Base-by-base conservation (phyloP, 2,113 vertebrate species). In the Syngnathus scovelli region DNA sequence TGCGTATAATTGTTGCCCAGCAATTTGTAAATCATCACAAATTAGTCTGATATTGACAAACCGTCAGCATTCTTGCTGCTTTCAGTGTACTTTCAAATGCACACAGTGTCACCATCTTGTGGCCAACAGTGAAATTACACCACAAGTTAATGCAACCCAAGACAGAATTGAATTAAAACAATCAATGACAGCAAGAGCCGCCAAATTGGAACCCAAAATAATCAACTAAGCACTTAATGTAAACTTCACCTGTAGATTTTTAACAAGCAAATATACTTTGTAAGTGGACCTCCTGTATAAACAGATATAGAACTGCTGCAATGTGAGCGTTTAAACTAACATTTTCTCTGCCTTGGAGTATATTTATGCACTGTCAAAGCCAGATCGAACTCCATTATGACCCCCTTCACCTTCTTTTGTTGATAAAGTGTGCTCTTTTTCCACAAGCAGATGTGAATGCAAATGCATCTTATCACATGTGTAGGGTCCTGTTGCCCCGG, bases 391-490 rank as follows among this genome's bases (percentile, higher is more conserved):
- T 2, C 54, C 38, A 48, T 39, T n/a, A 43, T 55, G 38, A 68
- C 19, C 13, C 46, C 15, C 6, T 37, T 67, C 23, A 64, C 55
- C 33, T 58, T 49, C 38, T 68, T 58, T 23, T 38, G 21, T 54
- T 65, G 55, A 64, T 72, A 19, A 61, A 23, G 49, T 62, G 64
- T 41, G 19, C n/a, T 63, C 19, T 1, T 58, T 67, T 74, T 44
- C 61, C 41, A 63, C 76, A 52, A 19, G 6, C n/a, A 43, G 56
- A 59, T 76, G 70, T 64, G 36, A 55, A 63, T 75, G 68, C 70
- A 71, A 68, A 67, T 56, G 62, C 21, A 6, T 44, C 43, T 71
- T 77, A 75, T 85, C 78, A 73, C 70, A 44, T 72, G 27, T 58
- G 27, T 58, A 15, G 27, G 63, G 27, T 52, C 46, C 51, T 46